A percentile compares a stretch with the other conserved stretches of the same genome.
These are phyloP conservation scores for Cephus rjabovi DNA, from an alignment of 2,888 invertebrate genomes.

Conservation along the genomic window DNA sequence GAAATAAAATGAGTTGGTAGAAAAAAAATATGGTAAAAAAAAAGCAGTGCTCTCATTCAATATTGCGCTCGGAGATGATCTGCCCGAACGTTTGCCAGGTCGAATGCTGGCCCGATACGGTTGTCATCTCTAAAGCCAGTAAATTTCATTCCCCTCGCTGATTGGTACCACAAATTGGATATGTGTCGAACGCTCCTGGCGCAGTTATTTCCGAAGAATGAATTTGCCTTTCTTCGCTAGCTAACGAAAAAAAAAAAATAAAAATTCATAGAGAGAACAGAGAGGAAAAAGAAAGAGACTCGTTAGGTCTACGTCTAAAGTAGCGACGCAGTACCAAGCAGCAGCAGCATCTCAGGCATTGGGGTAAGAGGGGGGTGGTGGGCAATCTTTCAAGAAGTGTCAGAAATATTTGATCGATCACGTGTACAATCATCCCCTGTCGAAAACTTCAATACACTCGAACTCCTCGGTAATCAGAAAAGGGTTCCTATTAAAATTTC, in stretches of 20 bases:
- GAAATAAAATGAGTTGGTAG: background rate
- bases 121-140: conserved; percentile 32
- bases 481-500: background rate
- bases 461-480: background rate
- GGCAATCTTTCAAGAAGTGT: background rate
- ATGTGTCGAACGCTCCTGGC: conserved; percentile 17
- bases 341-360: background rate
- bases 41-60: conserved; percentile 24
- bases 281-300: background rate
- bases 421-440: background rate
- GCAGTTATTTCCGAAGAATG: background rate
- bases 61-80: conserved; percentile 32
- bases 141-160: conserved; percentile 27
- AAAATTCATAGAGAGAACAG: background rate
- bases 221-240: background rate
- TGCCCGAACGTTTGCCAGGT: conserved; percentile 27
- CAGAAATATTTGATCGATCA: background rate
- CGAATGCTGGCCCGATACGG: conserved; percentile 30
- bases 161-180: conserved; percentile 31
- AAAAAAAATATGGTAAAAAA: background rate
- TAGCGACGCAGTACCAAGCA: background rate
- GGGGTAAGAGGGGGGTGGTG: too few species aligned
- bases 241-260: background rate
- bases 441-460: background rate
- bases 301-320: background rate